Base-by-base conservation (phyloP, 1,140 invertebrate genomes). In the Scaptomyza pallida region DNA sequence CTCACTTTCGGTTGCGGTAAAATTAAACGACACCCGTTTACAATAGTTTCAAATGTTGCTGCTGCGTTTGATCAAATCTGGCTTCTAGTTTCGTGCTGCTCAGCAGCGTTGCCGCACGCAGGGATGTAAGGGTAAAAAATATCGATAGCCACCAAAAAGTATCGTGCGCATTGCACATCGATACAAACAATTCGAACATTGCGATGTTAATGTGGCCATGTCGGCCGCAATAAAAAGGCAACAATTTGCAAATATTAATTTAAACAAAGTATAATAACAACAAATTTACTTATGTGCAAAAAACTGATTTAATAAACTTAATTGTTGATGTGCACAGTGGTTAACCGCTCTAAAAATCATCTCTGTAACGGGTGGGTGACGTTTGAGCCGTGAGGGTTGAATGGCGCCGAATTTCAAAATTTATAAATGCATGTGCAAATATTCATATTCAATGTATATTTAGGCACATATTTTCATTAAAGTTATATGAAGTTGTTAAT, bases 21-120 rank as follows among this genome's bases (percentile, higher is more conserved):
- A 47, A 41, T 35, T 35, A 56, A 55, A 55, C 23, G 54, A 50
- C 45, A 50, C 10, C 45, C 16, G n/a, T 44, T 57, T 40, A 65
- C 5, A 40, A n/a, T 57, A 40, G 33, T 57, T 57, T 65, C 15
- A 71, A 65, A 57, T 45, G 52, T 57, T 71, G 41, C 59, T 71
- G 41, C 59, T 61, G 47, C 37, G 52, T 71, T 56, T 56, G 61
- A 65, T 64, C 61, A 71, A 71, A 71, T 71, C 68, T 57, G 68
- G 68, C 68, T 71, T 71, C 61, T 71, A 52, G 13, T 65, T 54
- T 21, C 65, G 52, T 64, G 51, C 48, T 52, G 50, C 33, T 35
- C 13, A 30, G 37, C 61, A 71, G 68, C 68, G 52, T 71, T 71
- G 68, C 68, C 68, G 68, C 62, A 70, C 45, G 37, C 68, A 71